Evolutionary conservation across 2,888 invertebrate species (phyloP), one percentile per base, ranked within the genome.

Genomic region (Malthinus flaveolus): DNA sequence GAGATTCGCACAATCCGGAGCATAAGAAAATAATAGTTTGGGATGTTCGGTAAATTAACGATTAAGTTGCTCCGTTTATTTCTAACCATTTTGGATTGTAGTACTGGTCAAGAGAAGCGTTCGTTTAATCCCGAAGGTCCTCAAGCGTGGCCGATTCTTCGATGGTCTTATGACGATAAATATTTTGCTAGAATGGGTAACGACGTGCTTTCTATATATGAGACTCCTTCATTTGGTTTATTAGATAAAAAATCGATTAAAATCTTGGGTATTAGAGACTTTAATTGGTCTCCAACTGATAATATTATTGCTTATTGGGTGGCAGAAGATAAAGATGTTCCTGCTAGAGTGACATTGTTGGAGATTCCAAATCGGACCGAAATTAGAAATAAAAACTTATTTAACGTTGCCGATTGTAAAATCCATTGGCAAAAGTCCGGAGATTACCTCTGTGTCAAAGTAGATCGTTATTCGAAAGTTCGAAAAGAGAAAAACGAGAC

Each of bases 341-440:
- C 98, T 7, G 97, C 97, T 1, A 86, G 96, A 71, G 97, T 98
- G 1, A 95, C 93, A 0, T 83, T 98, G 0, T 84, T 97, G 49
- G 95, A 96, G 78, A 87, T 98, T 62, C 97, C 97, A 3, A 93
- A 90, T 72, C 89, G 93, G 58, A 88, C 87, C 48, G 95, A 95
- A 81, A 86, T 89, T 37, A 87, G 97, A 66, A 93, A 93, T 64
- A 97, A 97, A 78, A 98, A 97, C 78, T 82, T 98, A 56, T 99
- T 99, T 84, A 97, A 93, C 63, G 98, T 99, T 0, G 97, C 97
- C 1, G 97, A 97, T 76, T 97, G 97, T 77, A 95, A 96, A 72
- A 93, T 99, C 77, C 96, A 96, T 78, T 99, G 99, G 99, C 99
- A 99, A 79, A 96, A 96, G 79, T 92, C 90, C 15, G 99, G 99